Evolutionary conservation across 1,140 invertebrate species (phyloP).

Genomic region (Atta colombica): DNA sequence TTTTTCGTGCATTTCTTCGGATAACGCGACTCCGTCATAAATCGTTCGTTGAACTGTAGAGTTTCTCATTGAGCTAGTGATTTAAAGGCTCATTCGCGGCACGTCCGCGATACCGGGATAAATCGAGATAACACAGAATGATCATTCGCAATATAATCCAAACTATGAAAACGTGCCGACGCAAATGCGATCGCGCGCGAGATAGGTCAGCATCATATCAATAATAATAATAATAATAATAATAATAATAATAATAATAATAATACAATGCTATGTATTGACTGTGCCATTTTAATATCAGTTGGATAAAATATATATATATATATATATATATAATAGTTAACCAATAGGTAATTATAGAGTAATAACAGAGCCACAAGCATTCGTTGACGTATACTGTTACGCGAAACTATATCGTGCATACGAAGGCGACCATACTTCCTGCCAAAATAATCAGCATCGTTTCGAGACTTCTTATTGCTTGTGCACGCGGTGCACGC

Average conservation of each 20-base stretch:
- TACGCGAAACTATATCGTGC: slow-evolving; percentile 2
- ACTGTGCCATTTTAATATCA: slow-evolving; percentile 37
- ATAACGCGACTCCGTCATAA: not conserved
- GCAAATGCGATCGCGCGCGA: slow-evolving; percentile 41
- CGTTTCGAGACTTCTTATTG: slow-evolving; percentile 38
- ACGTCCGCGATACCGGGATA: not conserved
- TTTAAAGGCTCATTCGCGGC: slow-evolving; percentile 29
- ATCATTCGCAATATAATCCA: slow-evolving; percentile 24
- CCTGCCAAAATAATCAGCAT: slow-evolving; percentile 43
- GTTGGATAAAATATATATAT: not conserved
- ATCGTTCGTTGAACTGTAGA: not conserved
- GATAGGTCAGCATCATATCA: slow-evolving; percentile 7
- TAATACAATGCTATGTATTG: slow-evolving; percentile 28
- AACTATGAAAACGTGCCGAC: slow-evolving; percentile 38
- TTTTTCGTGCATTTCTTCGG: not conserved
- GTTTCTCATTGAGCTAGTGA: not conserved
- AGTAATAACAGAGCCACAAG: slow-evolving; percentile 14
- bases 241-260: slow-evolving; percentile 31
- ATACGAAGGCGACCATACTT: not conserved
- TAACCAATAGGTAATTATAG: slow-evolving; percentile 21
- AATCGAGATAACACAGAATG: slow-evolving; percentile 20
- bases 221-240: slow-evolving; percentile 17
- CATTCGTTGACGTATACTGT: not conserved
- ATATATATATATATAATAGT: slow-evolving; percentile 26
- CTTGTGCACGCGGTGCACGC: not conserved